phyloP scores from a whole-genome alignment of 2,797 vertebrate genomes.

The Discoglossus pictus region DNA sequence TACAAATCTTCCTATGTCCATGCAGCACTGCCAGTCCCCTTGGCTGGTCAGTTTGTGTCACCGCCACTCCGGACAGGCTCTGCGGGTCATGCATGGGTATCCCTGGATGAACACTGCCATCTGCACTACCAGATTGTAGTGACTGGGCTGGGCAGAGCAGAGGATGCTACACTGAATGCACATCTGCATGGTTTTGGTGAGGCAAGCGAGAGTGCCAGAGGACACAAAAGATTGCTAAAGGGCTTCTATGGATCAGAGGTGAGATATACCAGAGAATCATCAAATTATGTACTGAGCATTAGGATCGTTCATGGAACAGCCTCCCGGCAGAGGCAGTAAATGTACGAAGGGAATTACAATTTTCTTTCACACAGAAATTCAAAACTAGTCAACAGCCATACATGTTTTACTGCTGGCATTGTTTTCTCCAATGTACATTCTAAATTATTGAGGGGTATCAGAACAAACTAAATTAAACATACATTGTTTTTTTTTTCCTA shows the following conservation, averaged over 20 bases:
- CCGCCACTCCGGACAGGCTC: slow-evolving; percentile 81
- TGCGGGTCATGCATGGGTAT: slow-evolving; percentile 91
- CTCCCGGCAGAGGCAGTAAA: too few relatives aligned
- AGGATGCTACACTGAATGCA: slow-evolving; percentile 81
- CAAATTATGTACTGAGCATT: too few relatives aligned
- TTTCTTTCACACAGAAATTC: too few relatives aligned
- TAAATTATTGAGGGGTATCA: too few relatives aligned
- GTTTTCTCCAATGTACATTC: too few relatives aligned
- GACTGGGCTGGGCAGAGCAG: slow-evolving; percentile 80
- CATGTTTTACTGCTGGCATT: too few relatives aligned
- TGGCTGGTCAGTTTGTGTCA: slow-evolving; percentile 85
- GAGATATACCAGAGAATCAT: too few relatives aligned
- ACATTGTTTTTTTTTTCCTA: too few relatives aligned
- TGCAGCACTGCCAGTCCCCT: slow-evolving; percentile 77
- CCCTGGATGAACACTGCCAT: slow-evolving; percentile 88
- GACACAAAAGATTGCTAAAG: slow-evolving; percentile 86
- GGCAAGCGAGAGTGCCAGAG: slow-evolving; percentile 69
- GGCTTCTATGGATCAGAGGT: slow-evolving; percentile 96
- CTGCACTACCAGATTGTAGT: slow-evolving; percentile 92
- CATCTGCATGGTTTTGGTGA: slow-evolving; percentile 88
- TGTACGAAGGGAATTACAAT: too few relatives aligned
- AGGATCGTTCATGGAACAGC: too few relatives aligned
- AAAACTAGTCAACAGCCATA: too few relatives aligned
- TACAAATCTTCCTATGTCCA: slow-evolving; percentile 9
- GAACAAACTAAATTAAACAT: too few relatives aligned